Base-by-base conservation (phyloP, 1,140 invertebrate species). In the Riptortus pedestris region DNA sequence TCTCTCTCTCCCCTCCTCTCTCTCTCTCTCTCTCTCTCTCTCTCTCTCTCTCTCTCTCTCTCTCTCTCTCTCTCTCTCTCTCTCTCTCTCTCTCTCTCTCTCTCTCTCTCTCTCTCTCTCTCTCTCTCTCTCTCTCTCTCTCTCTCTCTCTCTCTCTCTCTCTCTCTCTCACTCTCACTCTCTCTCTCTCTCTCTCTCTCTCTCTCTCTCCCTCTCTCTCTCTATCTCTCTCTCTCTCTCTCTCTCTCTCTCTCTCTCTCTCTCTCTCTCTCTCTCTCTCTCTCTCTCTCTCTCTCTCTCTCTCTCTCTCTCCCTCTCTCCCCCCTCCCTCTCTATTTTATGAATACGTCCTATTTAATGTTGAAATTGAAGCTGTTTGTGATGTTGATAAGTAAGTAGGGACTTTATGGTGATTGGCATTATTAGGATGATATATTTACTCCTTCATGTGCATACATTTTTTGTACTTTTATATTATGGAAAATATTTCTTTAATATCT, bases 101-200 rank as follows among this genome's bases (percentile, higher is more conserved):
- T 48, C 28, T 66, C 52, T 43, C 16, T 28, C 31, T 26, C 26
- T 63, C 24, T 24, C 65, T 94, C 89, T 60, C 48, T n/a, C 22
- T 88, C 83, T 66, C 28, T 28, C 11, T 64, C 29, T 27, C 51
- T 58, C 31, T 22, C 31, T 26, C 55, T 22, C 22, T 62, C 45
- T 29, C 38, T 60, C 18, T 33, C 26, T 38, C 58, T 31, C 26
- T n/a, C 59, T 61, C 43, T 11, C 28, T 59, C 5, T 43, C 31
- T 14, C 43, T 65, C 57, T 24, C 45, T 61, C 26, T 65, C 28
- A 38, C 60, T 63, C 27, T 66, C 51, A 4, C 60, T 63, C 51
- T 63, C 60, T 48, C 28, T 66, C 52, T 43, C 16, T 28, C 31
- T n/a, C 14, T 59, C 26, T 63, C 24, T 24, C 9, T 59, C 55